Percentiles rank a stretch among this genome's conserved stretches.
Evolutionary conservation across 2,113 vertebrate species (phyloP).

Genomic region (Silurus meridionalis): DNA sequence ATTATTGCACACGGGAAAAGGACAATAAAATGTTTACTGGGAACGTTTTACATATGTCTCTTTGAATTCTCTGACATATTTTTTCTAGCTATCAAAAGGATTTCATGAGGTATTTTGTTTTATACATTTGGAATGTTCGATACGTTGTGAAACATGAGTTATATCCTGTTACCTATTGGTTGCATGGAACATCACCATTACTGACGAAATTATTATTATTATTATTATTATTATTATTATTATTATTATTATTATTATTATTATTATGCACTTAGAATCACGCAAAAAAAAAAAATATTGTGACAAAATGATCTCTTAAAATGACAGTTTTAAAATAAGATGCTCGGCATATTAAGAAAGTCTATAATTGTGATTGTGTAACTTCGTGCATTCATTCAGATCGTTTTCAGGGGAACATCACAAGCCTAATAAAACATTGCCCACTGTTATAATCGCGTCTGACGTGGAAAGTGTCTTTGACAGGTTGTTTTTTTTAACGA

Average conservation of each 20-base stretch:
- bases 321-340: background rate
- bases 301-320: background rate
- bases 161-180: constrained; percentile 51
- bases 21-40: constrained; percentile 45
- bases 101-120: constrained; percentile 80
- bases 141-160: constrained; percentile 63
- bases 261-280: background rate
- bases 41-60: constrained; percentile 49
- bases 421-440: background rate
- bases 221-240: constrained; percentile 11
- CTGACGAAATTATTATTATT: constrained; percentile 37
- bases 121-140: constrained; percentile 79
- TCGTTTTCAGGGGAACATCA: background rate
- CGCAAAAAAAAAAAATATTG: background rate
- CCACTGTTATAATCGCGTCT: background rate
- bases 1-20: constrained; percentile 26
- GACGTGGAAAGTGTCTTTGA: background rate
- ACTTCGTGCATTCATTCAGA: constrained; percentile 1
- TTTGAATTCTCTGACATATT: constrained; percentile 78
- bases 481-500: background rate
- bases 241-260: background rate
- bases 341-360: background rate
- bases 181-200: constrained; percentile 66
- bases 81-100: constrained; percentile 79
- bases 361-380: background rate